Evolutionary conservation across 1,140 invertebrate species (phyloP).

Genomic region (Aphidius gifuensis): DNA sequence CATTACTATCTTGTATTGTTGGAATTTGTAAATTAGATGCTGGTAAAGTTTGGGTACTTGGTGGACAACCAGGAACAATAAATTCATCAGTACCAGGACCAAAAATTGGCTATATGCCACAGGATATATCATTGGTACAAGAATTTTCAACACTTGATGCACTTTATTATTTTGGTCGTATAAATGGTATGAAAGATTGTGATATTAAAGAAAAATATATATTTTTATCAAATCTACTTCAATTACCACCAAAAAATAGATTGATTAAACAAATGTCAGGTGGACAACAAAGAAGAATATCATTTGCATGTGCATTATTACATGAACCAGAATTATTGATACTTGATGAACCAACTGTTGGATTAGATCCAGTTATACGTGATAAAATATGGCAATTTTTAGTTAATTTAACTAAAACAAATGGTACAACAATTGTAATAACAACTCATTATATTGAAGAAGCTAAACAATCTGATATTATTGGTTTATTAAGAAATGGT

Average conservation of each 20-base stretch:
- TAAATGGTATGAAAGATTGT: constrained; percentile 72
- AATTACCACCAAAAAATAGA: constrained; percentile 65
- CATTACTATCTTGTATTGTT: constrained; percentile 81
- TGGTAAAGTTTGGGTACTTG: constrained; percentile 77
- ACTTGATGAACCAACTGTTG: constrained; percentile 90
- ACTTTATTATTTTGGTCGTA: constrained; percentile 82
- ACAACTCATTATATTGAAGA: constrained; percentile 97
- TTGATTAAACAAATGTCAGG: constrained; percentile 73
- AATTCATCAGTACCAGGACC: constrained; percentile 76
- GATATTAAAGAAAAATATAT: constrained; percentile 66
- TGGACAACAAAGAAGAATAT: constrained; percentile 84
- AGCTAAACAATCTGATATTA: constrained; percentile 77
- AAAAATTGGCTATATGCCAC: constrained; percentile 82
- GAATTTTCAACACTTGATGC: constrained; percentile 86
- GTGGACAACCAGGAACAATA: constrained; percentile 69
- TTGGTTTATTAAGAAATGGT: constrained; percentile 85
- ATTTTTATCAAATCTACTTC: constrained; percentile 69
- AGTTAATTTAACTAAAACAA: constrained; percentile 66
- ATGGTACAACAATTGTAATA: constrained; percentile 75
- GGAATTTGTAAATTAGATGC: constrained; percentile 71
- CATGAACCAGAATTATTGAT: constrained; percentile 86
- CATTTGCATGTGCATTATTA: constrained; percentile 81
- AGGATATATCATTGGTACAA: constrained; percentile 82
- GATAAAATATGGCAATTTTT: constrained; percentile 89
- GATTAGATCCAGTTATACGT: constrained; percentile 84